Evolutionary conservation across 35 echinoderm and acorn worm species (phyloP).

Genomic region (Ptychodera flava): DNA sequence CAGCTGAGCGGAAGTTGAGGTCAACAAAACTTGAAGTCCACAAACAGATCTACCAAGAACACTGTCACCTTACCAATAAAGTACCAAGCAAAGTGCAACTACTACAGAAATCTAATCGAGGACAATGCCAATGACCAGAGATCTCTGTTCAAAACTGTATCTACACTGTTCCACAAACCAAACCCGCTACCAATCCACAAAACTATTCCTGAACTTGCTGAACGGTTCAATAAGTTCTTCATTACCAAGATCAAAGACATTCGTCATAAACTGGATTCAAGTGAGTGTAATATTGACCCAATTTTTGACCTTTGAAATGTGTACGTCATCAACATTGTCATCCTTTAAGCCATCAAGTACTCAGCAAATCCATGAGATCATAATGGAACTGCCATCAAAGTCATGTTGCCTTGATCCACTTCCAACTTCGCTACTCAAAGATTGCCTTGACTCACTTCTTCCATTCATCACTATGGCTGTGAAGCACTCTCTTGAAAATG

Average conservation of each 20-base stretch:
- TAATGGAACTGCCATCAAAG: constrained; percentile 27
- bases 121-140: constrained; percentile 13
- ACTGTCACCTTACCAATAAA: background rate
- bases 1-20: constrained; percentile 15
- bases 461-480: constrained; percentile 32
- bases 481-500: constrained; percentile 33
- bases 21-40: constrained; percentile 17
- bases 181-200: constrained; percentile 10
- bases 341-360: no score
- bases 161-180: background rate
- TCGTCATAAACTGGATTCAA: background rate
- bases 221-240: constrained; percentile 16
- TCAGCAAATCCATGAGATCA: no score
- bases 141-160: constrained; percentile 7
- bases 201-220: background rate
- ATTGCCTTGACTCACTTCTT: constrained; percentile 23
- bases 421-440: constrained; percentile 33
- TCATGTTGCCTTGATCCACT: constrained; percentile 34
- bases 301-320: no score
- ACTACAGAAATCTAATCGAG: constrained; percentile 11
- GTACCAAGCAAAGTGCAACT: constrained; percentile 13
- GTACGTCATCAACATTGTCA: no score
- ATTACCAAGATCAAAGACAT: background rate
- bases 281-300: no score
- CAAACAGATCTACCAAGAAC: constrained; percentile 19